Conservation (phyloP, 2,888 invertebrate genomes). For the Meandrusa payeni region DNA sequence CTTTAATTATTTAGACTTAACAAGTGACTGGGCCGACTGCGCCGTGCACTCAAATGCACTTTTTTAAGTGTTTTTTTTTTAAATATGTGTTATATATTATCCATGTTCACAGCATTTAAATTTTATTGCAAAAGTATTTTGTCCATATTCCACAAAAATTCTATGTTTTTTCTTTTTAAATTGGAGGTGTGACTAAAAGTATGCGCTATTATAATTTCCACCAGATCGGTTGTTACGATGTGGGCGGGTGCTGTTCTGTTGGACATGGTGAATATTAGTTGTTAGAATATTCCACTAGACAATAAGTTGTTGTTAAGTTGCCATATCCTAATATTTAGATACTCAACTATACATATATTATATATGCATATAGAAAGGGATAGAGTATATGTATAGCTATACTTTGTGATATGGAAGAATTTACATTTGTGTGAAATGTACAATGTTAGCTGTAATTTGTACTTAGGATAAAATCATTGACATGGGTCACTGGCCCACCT, state of each 20-base stretch:
- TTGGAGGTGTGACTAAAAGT: no score
- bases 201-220: no score
- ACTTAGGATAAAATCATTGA: constrained; percentile 32
- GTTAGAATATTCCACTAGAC: constrained; percentile 70
- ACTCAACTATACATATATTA: constrained; percentile 69
- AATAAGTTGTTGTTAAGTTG: constrained; percentile 78
- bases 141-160: neutral
- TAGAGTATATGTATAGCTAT: constrained; percentile 71
- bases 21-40: no score
- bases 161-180: neutral
- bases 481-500: no score
- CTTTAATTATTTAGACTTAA: constrained; percentile 29
- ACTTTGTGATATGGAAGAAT: constrained; percentile 78
- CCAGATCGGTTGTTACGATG: no score
- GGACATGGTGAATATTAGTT: constrained; percentile 29
- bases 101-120: neutral
- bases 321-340: constrained; percentile 78
- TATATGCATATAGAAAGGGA: constrained; percentile 64
- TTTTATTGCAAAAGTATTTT: no score
- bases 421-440: constrained; percentile 72
- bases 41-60: no score
- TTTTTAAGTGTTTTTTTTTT: constrained; percentile 1
- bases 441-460: constrained; percentile 49
- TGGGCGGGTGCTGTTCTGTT: constrained; percentile 32
- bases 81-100: no score